Evolutionary conservation across 2,888 invertebrate genomes (phyloP), one percentile per base, ranked within the genome.

Genomic region (Nysson spinosus): DNA sequence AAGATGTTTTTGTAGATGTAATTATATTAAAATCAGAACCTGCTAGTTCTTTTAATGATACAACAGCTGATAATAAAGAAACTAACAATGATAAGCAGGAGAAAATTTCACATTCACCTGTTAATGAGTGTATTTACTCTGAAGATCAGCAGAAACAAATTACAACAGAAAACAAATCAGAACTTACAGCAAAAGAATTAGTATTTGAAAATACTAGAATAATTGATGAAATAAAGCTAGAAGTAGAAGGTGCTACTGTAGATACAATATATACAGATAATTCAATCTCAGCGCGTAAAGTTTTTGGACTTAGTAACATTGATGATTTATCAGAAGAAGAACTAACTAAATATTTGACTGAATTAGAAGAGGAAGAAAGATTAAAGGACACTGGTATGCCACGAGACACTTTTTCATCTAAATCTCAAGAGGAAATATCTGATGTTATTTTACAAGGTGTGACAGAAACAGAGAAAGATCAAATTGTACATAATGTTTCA

Each of bases 311-410:
- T 54, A 74, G 78, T 35, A 78, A 79, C 4, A 83, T 83, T 4
- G 82, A 85, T 24, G 83, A 88, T 60, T 75, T 88, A 47, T 85
- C 87, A 0, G 88, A 88, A 54, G 85, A 86, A 26, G 87, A 88
- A 66, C 71, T 88, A 26, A 86, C 80, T 46, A 83, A 85, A 44
- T 88, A 88, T 73, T 77, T 88, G 22, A 83, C 87, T 4, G 85
- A 88, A 52, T 74, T 88, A 14, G 88, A 88, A 46, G 85, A 87
- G 6, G 84, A 86, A 32, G 87, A 88, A 44, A 77, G 77, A 20
- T 79, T 78, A 2, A 82, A 75, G 5, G 32, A 47, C n/a, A 30
- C 5, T 32, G 35, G 26, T 2, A 50, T 34, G 11, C n/a, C 32
- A 9, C 49, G 43, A 11, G 32, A 54, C 32, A 32, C 14, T 26